Evolutionary conservation across 2,113 vertebrate species (phyloP).

Genomic region (Vidua chalybeata): DNA sequence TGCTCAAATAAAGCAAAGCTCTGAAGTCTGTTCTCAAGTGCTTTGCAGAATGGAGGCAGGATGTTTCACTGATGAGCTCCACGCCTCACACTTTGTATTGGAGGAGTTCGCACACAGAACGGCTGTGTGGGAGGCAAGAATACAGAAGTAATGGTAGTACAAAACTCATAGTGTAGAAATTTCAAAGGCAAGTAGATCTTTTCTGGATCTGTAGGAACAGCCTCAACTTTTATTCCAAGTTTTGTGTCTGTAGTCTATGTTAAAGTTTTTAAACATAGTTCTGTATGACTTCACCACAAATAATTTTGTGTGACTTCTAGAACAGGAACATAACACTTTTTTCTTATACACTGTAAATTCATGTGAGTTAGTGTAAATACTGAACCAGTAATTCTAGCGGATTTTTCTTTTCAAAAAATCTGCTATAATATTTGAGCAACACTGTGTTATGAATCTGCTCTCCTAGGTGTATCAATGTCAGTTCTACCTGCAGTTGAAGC

Average conservation of each 20-base stretch:
- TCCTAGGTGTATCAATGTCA: neutral
- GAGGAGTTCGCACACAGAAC: neutral
- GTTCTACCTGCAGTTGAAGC: neutral
- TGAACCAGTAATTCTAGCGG: neutral
- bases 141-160: neutral
- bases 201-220: neutral
- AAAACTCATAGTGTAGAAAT: neutral
- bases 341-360: neutral
- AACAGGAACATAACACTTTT: neutral
- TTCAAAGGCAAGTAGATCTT: neutral
- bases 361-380: neutral
- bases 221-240: neutral
- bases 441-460: neutral
- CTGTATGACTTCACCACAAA: neutral
- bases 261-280: neutral
- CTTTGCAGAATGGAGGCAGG: neutral
- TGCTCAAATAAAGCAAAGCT: constrained; percentile 36
- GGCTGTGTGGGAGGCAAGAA: neutral
- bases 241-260: neutral
- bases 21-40: neutral
- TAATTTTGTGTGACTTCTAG: neutral
- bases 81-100: neutral
- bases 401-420: neutral
- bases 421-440: neutral
- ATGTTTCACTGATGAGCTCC: neutral